Conservation (phyloP, 2,797 vertebrate genomes). For the Vultur gryphus region DNA sequence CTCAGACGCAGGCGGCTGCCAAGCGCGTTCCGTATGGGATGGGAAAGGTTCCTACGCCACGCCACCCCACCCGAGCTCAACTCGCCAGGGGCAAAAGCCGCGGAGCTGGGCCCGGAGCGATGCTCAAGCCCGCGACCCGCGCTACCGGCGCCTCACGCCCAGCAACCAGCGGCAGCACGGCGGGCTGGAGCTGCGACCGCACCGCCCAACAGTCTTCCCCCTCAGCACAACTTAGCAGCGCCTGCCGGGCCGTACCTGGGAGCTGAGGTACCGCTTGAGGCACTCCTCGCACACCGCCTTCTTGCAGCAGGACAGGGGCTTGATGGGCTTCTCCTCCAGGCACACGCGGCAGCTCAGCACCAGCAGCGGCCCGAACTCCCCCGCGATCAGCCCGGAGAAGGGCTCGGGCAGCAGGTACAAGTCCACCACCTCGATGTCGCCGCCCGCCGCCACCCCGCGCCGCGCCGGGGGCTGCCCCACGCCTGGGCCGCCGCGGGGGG, state of each 20-base stretch:
- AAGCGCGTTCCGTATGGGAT: not conserved
- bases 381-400: conserved; percentile 71
- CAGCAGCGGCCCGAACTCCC: conserved; percentile 70
- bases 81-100: too few species aligned
- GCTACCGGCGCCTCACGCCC: not conserved
- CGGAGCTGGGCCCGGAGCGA: not conserved
- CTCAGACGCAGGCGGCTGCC: not conserved
- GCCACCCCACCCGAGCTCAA: fast-evolving
- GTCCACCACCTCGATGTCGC: conserved; percentile 72
- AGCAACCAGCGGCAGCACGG: not conserved
- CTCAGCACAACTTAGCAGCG: fast-evolving
- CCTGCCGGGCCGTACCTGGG: conserved; percentile 12
- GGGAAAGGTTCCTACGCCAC: not conserved
- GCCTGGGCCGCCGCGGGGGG: not conserved
- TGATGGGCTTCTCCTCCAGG: conserved; percentile 88
- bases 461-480: not conserved
- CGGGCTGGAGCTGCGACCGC: not conserved
- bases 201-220: too few species aligned
- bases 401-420: conserved; percentile 70
- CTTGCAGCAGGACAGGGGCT: conserved; percentile 90
- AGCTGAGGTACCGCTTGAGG: conserved; percentile 90
- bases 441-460: conserved; percentile 35
- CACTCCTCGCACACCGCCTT: conserved; percentile 94
- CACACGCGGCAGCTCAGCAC: conserved; percentile 89
- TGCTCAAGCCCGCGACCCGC: not conserved